Evolutionary conservation across 1,140 invertebrate genomes (phyloP), one percentile per base, ranked within the genome.

Genomic region (Epicauta chinensis): DNA sequence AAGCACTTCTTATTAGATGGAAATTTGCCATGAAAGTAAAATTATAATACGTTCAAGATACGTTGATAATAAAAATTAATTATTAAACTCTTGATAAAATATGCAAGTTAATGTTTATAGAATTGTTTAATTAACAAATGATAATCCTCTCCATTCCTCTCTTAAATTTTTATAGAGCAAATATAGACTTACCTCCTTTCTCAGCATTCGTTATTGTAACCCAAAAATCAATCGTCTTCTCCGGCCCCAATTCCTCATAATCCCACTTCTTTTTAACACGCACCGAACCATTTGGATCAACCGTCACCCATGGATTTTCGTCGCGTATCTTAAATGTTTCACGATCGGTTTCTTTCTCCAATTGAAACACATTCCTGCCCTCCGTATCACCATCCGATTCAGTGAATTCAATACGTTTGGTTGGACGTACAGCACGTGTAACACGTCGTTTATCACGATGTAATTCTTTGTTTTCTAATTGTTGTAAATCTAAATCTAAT

Each of bases 221-320:
- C 91, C 91, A 95, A 72, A 96, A 95, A 69, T 95, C 92, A 62
- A 95, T 94, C 2, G 89, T 93, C 71, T 96, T 96, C 71, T 95
- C 92, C 0, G 90, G 89, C n/a, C 91, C 91, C 2, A 96, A 71
- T 63, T 94, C 91, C 67, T 96, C 93, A 71, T 92, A 96, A 77
- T 96, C 91, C 92, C 92, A 96, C 78, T 93, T 93, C 79, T 93
- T 91, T 73, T 93, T 93, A 31, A 96, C 91, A 61, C 85, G 82
- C 51, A 96, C 91, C 17, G 90, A 89, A 50, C 92, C 92, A 73
- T 89, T 93, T 5, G 86, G 80, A 68, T 91, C 90, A 31, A 96
- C 91, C 10, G 87, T 91, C 16, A 96, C 91, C 92, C 92, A 96
- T 38, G 87, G 84, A 74, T 92, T 93, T 70, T 93, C 89, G 60